These are phyloP conservation scores for Protonemura montana DNA, from an alignment of 2,888 invertebrate genomes.

Conservation along the genomic window DNA sequence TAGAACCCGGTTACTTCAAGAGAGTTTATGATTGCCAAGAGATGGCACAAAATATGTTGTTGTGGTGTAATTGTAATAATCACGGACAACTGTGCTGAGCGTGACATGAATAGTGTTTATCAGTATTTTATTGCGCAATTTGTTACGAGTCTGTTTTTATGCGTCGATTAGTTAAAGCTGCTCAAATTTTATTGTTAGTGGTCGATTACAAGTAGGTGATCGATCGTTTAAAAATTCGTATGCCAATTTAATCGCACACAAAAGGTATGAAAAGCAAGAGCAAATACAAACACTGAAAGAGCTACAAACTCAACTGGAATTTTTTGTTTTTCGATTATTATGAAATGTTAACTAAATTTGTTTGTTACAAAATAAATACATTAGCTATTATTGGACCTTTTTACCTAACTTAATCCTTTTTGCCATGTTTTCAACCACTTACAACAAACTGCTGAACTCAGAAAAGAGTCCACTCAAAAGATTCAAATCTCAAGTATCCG, in stretches of 20 bases:
- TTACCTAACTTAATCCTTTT: not conserved
- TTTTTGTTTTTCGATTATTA: not conserved
- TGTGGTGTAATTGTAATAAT: not conserved
- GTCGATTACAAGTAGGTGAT: not conserved
- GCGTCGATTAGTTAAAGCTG: not conserved
- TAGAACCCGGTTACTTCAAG: not conserved
- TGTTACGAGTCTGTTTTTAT: not conserved
- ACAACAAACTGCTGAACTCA: too few relatives aligned
- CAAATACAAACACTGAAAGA: too few relatives aligned
- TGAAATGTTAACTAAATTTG: not conserved
- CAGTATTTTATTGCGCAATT: not conserved
- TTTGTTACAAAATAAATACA: not conserved
- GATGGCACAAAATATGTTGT: not conserved
- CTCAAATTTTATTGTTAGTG: not conserved
- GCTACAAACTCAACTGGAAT: too few relatives aligned
- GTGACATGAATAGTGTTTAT: not conserved
- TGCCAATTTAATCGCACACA: not conserved
- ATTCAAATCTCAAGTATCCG: too few relatives aligned
- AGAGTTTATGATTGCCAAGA: not conserved
- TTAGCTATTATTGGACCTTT: not conserved
- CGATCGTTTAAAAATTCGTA: not conserved
- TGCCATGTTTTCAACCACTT: too few relatives aligned
- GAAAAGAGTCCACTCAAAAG: too few relatives aligned
- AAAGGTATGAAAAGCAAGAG: too few relatives aligned
- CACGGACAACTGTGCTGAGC: not conserved